phyloP scores from a whole-genome alignment of 2,113 vertebrate species.

The Choloepus hoffmanni region DNA sequence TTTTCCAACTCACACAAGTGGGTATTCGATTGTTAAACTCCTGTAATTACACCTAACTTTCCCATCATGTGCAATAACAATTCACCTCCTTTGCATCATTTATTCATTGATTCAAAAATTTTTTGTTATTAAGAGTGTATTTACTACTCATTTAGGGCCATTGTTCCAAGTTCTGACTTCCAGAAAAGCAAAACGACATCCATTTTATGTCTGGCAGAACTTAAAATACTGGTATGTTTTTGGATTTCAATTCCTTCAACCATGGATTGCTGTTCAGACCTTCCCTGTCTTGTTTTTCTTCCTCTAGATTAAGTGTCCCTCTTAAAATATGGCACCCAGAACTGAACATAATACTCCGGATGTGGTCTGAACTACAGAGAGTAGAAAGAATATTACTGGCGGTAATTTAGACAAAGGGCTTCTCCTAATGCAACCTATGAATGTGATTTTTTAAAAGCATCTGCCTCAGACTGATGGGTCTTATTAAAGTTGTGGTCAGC shows the following conservation, averaged over 20 bases:
- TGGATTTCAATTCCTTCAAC: constrained; percentile 49
- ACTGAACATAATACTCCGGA: constrained; percentile 51
- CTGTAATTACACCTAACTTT: neutral
- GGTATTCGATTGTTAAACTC: neutral
- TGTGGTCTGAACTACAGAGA: constrained; percentile 53
- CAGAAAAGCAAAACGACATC: neutral
- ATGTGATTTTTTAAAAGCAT: constrained; percentile 62
- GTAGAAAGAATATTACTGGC: constrained; percentile 35
- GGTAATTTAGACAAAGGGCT: constrained; percentile 52
- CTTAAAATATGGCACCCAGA: constrained; percentile 60
- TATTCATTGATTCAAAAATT: constrained; percentile 42
- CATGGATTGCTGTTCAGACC: constrained; percentile 34
- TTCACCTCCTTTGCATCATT: neutral
- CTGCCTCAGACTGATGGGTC: constrained; percentile 58
- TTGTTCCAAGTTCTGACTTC: neutral
- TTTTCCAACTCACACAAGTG: neutral
- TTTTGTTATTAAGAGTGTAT: constrained; percentile 16
- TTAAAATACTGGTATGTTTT: constrained; percentile 44
- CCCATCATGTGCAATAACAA: neutral
- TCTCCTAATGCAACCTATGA: constrained; percentile 48
- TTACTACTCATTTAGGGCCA: constrained; percentile 39
- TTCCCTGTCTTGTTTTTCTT: constrained; percentile 33
- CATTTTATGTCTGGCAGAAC: neutral
- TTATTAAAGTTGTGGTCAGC: constrained; percentile 74
- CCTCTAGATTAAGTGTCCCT: constrained; percentile 41